Conservation (phyloP, 2,113 vertebrate species). For the Oxyura jamaicensis region DNA sequence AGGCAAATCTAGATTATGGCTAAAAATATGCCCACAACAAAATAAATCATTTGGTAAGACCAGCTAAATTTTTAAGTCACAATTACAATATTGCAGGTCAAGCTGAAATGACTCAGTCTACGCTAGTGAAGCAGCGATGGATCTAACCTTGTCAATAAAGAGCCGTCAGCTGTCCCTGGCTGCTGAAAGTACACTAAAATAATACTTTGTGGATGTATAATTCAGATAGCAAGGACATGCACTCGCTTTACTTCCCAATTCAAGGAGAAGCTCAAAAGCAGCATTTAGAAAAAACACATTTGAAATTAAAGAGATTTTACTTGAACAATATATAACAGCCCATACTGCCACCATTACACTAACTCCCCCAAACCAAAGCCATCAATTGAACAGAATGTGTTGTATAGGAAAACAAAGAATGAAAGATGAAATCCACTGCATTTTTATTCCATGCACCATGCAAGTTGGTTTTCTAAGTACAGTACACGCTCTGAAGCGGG, state of each 20-base stretch:
- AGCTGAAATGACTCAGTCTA: rapidly evolving
- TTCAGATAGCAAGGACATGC: background rate
- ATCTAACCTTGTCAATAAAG: background rate
- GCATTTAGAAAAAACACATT: background rate
- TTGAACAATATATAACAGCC: background rate
- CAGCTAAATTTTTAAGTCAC: background rate
- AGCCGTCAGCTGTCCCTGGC: background rate
- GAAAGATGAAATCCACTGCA: background rate
- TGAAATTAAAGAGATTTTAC: background rate
- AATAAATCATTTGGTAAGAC: background rate
- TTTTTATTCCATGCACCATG: rapidly evolving
- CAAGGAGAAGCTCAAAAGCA: background rate
- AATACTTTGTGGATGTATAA: background rate
- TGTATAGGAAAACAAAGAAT: background rate
- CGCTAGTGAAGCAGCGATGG: background rate
- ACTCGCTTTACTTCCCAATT: background rate
- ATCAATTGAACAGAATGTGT: background rate
- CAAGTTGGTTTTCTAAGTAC: background rate
- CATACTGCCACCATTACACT: background rate
- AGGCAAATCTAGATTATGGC: background rate
- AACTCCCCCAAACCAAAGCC: background rate
- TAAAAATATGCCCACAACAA: background rate
- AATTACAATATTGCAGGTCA: background rate
- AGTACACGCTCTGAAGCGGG: background rate
- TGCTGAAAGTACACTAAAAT: rapidly evolving